Evolutionary conservation across 2,797 vertebrate genomes (phyloP).

Genomic region (Myripristis murdjan): DNA sequence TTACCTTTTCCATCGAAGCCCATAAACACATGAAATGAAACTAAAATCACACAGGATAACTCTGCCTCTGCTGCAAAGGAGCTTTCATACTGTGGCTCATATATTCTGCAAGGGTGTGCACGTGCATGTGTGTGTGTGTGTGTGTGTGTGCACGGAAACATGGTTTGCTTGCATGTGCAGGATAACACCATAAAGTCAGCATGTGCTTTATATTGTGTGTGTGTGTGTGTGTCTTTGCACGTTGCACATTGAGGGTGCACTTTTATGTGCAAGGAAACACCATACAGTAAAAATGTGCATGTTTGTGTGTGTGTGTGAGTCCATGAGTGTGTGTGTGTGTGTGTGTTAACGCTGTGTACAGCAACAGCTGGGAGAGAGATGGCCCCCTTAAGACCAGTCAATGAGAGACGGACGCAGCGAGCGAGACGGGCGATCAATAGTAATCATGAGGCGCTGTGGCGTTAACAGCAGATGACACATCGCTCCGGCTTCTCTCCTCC

Average conservation of each 20-base stretch:
- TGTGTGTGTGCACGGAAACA: background rate
- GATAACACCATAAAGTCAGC: too few relatives aligned
- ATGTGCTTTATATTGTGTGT: too few relatives aligned
- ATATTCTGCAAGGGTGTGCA: background rate
- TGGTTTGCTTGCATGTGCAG: slow-evolving; percentile 2
- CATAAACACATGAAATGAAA: too few relatives aligned
- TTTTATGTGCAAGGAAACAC: too few relatives aligned
- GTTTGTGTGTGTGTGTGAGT: slow-evolving; percentile 25
- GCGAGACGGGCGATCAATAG: slow-evolving; percentile 81
- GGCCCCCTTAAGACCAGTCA: slow-evolving; percentile 78
- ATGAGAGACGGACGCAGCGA: slow-evolving; percentile 78
- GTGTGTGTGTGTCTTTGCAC: too few relatives aligned
- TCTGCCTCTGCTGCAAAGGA: background rate
- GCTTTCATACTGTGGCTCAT: too few relatives aligned
- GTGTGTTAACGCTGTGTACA: slow-evolving; percentile 20
- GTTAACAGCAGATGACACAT: slow-evolving; percentile 83
- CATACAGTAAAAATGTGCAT: background rate
- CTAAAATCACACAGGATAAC: too few relatives aligned
- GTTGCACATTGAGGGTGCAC: too few relatives aligned
- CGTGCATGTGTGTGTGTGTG: too few relatives aligned
- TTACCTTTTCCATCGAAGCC: too few relatives aligned
- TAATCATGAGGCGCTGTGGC: slow-evolving; percentile 83
- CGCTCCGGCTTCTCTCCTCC: slow-evolving; percentile 66
- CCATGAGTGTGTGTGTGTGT: slow-evolving; percentile 30
- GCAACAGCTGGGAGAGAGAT: slow-evolving; percentile 62